Conservation (phyloP, 2,797 vertebrate genomes). For the Danio tinwini region DNA sequence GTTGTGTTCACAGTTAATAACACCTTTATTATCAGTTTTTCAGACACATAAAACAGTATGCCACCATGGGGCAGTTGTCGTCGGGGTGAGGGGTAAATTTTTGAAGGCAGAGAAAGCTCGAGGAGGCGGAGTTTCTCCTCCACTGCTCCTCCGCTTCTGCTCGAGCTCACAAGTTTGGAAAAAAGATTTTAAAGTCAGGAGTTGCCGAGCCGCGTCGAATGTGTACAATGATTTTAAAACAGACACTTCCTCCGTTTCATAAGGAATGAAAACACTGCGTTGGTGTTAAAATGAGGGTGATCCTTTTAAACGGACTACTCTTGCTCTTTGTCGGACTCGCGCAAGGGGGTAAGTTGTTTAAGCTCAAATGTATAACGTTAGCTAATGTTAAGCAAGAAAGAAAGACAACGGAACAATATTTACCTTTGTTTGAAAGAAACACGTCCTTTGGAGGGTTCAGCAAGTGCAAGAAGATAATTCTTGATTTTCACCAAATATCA, state of each 20-base stretch:
- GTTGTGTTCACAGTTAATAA: too few species aligned
- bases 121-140: constrained; percentile 38
- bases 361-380: not conserved
- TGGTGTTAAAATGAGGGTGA: constrained; percentile 37
- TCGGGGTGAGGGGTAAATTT: constrained; percentile 10
- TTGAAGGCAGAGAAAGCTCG: not conserved
- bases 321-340: constrained; percentile 51
- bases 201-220: not conserved
- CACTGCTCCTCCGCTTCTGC: not conserved
- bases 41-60: not conserved
- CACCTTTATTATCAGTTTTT: too few species aligned
- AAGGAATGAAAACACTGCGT: not conserved
- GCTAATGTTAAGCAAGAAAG: not conserved
- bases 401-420: not conserved
- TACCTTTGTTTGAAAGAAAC: not conserved
- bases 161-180: constrained; percentile 14
- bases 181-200: constrained; percentile 16
- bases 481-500: not conserved
- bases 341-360: constrained; percentile 60
- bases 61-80: not conserved
- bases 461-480: not conserved
- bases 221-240: constrained; percentile 2
- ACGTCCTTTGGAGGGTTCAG: not conserved
- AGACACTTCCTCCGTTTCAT: not conserved
- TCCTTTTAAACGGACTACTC: constrained; percentile 52